A percentile compares a stretch with the other conserved stretches of the same genome.
Conservation (phyloP, 2,113 vertebrate genomes). For the Poeciliopsis retropinna region DNA sequence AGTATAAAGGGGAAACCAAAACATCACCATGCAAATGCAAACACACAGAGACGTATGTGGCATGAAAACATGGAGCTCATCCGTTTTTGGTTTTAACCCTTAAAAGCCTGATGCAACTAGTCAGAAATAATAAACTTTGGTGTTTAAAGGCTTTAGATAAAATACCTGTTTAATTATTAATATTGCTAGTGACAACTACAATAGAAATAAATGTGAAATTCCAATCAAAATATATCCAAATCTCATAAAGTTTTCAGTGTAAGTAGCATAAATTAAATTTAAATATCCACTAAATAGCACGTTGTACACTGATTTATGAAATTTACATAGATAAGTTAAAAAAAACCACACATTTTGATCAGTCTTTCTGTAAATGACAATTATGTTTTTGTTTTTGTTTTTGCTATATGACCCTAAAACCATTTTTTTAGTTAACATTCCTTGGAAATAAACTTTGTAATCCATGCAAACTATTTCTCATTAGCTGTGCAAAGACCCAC, state of each 20-base stretch:
- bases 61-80: neutral
- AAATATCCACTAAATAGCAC: too few relatives aligned
- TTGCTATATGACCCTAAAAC: too few relatives aligned
- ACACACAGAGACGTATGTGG: slow-evolving; percentile 13
- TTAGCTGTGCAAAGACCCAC: too few relatives aligned
- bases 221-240: neutral
- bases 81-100: neutral
- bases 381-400: neutral
- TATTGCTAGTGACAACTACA: neutral
- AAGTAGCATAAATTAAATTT: neutral
- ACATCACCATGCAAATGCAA: slow-evolving; percentile 35
- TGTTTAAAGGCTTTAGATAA: neutral
- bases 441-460: neutral
- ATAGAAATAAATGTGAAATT: neutral
- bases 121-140: too few relatives aligned
- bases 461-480: neutral
- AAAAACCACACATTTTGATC: too few relatives aligned
- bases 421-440: too few relatives aligned
- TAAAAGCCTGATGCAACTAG: neutral
- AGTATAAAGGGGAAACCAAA: slow-evolving; percentile 41
- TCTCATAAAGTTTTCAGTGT: neutral
- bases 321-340: too few relatives aligned
- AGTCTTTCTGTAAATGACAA: neutral
- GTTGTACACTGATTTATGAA: too few relatives aligned
- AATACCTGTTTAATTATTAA: neutral